Percentiles rank a stretch among this genome's conserved stretches.
Evolutionary conservation across 2,888 invertebrate genomes (phyloP).

Genomic region (Amorpha juglandis): DNA sequence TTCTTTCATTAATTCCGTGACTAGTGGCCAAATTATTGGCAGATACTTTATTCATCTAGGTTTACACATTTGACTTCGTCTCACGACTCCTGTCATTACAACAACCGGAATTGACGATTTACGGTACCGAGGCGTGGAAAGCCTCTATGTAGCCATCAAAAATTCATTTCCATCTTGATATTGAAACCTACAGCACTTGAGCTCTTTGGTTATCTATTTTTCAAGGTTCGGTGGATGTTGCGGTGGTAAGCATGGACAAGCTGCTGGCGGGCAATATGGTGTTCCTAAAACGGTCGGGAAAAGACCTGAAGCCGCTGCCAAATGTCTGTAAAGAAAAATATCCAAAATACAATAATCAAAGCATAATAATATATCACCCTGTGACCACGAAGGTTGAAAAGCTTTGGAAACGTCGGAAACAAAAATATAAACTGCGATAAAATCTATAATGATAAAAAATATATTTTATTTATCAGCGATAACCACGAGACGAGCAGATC

Average conservation of each 20-base stretch:
- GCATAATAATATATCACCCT: no score
- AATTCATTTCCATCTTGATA: background rate
- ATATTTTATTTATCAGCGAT: no score
- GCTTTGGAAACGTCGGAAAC: no score
- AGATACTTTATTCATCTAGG: background rate
- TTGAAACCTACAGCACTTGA: background rate
- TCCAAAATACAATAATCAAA: no score
- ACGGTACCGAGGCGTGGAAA: background rate
- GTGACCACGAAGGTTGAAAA: no score
- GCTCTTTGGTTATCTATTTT: slow-evolving; percentile 44
- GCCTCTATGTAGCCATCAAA: background rate
- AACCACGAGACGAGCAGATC: no score
- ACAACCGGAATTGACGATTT: background rate
- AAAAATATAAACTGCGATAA: no score
- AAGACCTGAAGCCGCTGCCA: slow-evolving; percentile 86
- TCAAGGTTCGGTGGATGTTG: slow-evolving; percentile 55
- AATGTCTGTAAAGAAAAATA: slow-evolving; percentile 68
- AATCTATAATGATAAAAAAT: no score
- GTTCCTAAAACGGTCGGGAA: slow-evolving; percentile 71
- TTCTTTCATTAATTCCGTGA: background rate
- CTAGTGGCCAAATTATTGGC: background rate
- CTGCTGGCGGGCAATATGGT: slow-evolving; percentile 62
- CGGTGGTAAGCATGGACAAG: slow-evolving; percentile 69
- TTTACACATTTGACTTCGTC: background rate
- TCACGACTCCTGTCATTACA: background rate